phyloP scores from a whole-genome alignment of 1,140 invertebrate genomes.

The Reticulitermes speratus region DNA sequence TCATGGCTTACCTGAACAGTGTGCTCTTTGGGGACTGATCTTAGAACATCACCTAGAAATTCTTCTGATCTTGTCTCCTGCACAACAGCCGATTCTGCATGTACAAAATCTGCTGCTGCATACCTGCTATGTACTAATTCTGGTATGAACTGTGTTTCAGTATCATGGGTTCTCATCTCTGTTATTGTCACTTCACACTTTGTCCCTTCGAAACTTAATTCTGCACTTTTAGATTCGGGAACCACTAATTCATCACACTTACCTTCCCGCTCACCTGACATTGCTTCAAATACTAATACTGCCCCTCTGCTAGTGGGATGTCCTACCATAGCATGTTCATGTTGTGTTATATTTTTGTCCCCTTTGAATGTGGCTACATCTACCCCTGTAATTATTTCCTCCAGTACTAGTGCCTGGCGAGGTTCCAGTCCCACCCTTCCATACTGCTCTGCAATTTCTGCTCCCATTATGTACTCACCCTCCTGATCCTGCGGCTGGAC shows the following conservation, averaged over 20 bases:
- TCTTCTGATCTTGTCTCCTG: conserved; percentile 33
- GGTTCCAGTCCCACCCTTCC: conserved; percentile 28
- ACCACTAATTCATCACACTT: conserved; percentile 27
- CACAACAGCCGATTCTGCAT: conserved; percentile 23
- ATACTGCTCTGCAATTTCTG: conserved; percentile 22
- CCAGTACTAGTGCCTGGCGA: conserved; percentile 26
- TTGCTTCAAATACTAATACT: conserved; percentile 29
- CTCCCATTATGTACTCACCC: conserved; percentile 53
- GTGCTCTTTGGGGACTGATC: conserved; percentile 21
- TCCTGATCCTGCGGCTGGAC: conserved; percentile 49
- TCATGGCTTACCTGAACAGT: conserved; percentile 27
- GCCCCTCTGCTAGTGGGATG: not conserved
- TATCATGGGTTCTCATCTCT: conserved; percentile 31
- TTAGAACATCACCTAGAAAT: conserved; percentile 15
- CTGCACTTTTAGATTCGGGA: conserved; percentile 29
- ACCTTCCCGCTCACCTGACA: conserved; percentile 33
- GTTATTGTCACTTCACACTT: conserved; percentile 30
- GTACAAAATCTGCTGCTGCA: conserved; percentile 25
- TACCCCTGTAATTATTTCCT: conserved; percentile 28
- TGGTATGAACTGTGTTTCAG: conserved; percentile 22
- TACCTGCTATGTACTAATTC: not conserved
- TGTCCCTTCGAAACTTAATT: conserved; percentile 28
- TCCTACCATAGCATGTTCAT: conserved; percentile 23
- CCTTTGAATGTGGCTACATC: conserved; percentile 3
- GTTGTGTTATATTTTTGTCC: conserved; percentile 24